Evolutionary conservation across 2,888 invertebrate species (phyloP).

Genomic region (Ganaspis brasiliensis): DNA sequence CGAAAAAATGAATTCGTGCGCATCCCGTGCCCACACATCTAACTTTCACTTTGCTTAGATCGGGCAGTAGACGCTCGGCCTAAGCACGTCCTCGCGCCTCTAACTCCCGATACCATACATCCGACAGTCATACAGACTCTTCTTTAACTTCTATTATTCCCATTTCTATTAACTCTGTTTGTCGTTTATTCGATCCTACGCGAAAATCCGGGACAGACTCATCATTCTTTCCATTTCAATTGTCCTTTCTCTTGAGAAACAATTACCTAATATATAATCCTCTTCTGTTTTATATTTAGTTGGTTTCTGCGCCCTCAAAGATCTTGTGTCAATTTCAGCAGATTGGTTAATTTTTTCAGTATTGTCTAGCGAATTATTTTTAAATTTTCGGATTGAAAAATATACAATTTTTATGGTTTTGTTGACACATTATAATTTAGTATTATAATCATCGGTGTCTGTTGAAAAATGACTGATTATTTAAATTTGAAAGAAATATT

Average conservation of each 20-base stretch:
- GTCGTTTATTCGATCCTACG: constrained; percentile 10
- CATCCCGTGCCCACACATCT: constrained; percentile 81
- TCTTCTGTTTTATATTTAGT: background rate
- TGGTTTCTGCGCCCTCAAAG: too few species aligned
- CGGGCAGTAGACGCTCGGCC: constrained; percentile 69
- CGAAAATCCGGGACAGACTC: background rate
- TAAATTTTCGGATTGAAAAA: too few species aligned
- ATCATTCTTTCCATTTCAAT: background rate
- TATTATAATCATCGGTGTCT: too few species aligned
- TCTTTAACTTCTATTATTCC: constrained; percentile 56
- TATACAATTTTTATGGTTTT: too few species aligned
- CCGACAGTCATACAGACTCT: constrained; percentile 63
- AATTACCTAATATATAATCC: background rate
- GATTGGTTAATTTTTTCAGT: background rate
- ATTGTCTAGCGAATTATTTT: background rate
- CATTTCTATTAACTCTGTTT: constrained; percentile 44
- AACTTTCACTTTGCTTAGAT: constrained; percentile 80
- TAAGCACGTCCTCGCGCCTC: constrained; percentile 64
- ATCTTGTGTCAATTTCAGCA: background rate
- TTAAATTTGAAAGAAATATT: too few species aligned
- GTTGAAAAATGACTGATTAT: too few species aligned
- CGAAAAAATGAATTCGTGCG: constrained; percentile 81
- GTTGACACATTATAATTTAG: too few species aligned
- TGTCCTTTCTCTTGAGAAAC: background rate
- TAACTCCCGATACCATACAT: constrained; percentile 63